Evolutionary conservation across 2,797 vertebrate species (phyloP), one percentile per base, ranked within the genome.

Genomic region (Smutsia gigantea): DNA sequence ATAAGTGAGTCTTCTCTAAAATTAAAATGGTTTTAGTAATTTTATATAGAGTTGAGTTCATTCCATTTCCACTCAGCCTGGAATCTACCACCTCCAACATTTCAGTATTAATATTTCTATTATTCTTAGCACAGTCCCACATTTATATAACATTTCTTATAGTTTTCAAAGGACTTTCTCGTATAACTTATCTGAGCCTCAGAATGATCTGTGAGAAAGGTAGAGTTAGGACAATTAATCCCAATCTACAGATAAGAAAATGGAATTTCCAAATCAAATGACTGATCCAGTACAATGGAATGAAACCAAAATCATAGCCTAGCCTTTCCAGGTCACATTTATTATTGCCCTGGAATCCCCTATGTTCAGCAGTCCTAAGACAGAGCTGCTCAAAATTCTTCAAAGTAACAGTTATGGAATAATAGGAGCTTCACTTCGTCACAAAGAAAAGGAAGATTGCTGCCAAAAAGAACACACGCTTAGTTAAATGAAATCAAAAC

Each of bases 401-500:
- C 1, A 64, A 97, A 92, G 14, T 90, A 96, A 63, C 8, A 90
- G 87, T 69, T 51, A 39, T 21, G 8, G 59, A 72, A 97, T 34
- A 96, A 37, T 85, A 51, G 27, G 29, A 90, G 66, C 59, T 90
- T 94, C 13, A 74, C 39, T 94, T 93, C 84, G 78, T 92, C 82
- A 97, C 85, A 95, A 97, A 97, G 34, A 34, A 29, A 95, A 96
- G 79, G 49, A 97, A 92, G 75, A 95, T 0, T 81, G 89, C 93
- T 96, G 84, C 42, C 78, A 97, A 96, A 86, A 97, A 89, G 85
- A 84, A 92, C 7, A 68, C 93, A 94, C 0, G 57, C 27, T 90
- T 93, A 96, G 89, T 95, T 97, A 98, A 82, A 88, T 77, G 87
- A 98, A 97, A 98, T 97, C 85, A 97, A 90, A 92, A 98, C 82